phyloP scores from a whole-genome alignment of 2,888 invertebrate species.

The Zonitis immaculata region DNA sequence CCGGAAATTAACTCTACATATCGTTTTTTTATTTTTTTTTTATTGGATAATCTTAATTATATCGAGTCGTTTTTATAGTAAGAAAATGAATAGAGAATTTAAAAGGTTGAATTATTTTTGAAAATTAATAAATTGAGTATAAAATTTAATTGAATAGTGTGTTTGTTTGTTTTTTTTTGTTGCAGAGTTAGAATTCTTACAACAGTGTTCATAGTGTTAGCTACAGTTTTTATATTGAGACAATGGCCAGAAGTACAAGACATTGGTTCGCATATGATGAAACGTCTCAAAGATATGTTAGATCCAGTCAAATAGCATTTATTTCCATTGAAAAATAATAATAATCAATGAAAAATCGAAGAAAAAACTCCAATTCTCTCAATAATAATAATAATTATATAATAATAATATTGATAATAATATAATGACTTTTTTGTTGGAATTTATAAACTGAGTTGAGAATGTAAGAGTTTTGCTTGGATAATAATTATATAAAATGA shows the following conservation, averaged over 20 bases:
- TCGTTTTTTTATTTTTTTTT: too few relatives aligned
- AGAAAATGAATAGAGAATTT: too few relatives aligned
- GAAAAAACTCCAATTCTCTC: not conserved
- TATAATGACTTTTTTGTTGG: not conserved
- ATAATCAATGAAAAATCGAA: conserved; percentile 4
- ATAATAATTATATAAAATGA: too few relatives aligned
- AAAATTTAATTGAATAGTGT: too few relatives aligned
- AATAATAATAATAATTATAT: too few relatives aligned
- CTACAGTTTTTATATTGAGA: conserved; percentile 77
- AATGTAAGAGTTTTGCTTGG: not conserved
- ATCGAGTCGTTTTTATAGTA: too few relatives aligned
- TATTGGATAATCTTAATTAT: too few relatives aligned
- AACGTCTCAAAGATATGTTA: conserved; percentile 72
- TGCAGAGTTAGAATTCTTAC: conserved; percentile 81
- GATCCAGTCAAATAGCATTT: conserved; percentile 53
- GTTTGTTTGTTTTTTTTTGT: too few relatives aligned
- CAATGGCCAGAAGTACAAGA: conserved; percentile 88
- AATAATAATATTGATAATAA: not conserved
- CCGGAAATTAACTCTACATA: too few relatives aligned
- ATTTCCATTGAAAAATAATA: conserved; percentile 20
- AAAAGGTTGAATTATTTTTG: too few relatives aligned
- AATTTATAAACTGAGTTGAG: not conserved
- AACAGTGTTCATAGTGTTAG: conserved; percentile 74
- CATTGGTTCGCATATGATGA: conserved; percentile 73
- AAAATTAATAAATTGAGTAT: too few relatives aligned